Conservation (phyloP, 1,140 invertebrate genomes). For the Coboldia fuscipes region DNA sequence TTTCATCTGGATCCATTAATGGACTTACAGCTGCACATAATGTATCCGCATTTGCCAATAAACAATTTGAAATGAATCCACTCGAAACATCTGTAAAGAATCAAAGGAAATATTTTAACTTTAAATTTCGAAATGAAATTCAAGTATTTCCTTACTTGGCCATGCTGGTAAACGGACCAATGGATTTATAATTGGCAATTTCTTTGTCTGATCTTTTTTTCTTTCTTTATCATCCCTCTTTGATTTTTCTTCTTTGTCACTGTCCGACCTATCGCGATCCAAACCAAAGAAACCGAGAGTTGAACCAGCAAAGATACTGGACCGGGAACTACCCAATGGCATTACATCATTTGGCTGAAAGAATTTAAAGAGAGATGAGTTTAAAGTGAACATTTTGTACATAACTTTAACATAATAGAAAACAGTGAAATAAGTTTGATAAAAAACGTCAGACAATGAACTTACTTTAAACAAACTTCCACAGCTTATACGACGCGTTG, state of each 20-base stretch:
- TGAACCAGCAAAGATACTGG: constrained; percentile 23
- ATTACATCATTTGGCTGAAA: constrained; percentile 29
- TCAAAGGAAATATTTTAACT: neutral
- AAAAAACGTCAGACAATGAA: constrained; percentile 7
- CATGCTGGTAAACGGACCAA: constrained; percentile 64
- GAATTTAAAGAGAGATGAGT: no score
- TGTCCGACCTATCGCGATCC: constrained; percentile 10
- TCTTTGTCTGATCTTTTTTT: constrained; percentile 29
- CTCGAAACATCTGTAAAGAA: constrained; percentile 29
- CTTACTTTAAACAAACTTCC: constrained; percentile 50
- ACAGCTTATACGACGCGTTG: constrained; percentile 52
- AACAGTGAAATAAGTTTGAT: no score
- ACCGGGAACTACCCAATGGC: constrained; percentile 29
- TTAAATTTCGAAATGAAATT: neutral
- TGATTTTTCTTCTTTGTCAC: constrained; percentile 8
- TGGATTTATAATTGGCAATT: constrained; percentile 77
- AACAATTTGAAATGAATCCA: constrained; percentile 71
- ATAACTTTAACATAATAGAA: no score
- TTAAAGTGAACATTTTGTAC: no score
- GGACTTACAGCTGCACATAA: constrained; percentile 86
- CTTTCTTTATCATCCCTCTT: constrained; percentile 16
- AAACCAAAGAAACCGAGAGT: constrained; percentile 15
- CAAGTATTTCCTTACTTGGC: constrained; percentile 44
- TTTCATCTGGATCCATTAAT: constrained; percentile 79
- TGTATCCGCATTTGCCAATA: constrained; percentile 90